Evolutionary conservation across 2,113 vertebrate species (phyloP), one percentile per base, ranked within the genome.

Genomic region (Oncorhynchus kisutch): DNA sequence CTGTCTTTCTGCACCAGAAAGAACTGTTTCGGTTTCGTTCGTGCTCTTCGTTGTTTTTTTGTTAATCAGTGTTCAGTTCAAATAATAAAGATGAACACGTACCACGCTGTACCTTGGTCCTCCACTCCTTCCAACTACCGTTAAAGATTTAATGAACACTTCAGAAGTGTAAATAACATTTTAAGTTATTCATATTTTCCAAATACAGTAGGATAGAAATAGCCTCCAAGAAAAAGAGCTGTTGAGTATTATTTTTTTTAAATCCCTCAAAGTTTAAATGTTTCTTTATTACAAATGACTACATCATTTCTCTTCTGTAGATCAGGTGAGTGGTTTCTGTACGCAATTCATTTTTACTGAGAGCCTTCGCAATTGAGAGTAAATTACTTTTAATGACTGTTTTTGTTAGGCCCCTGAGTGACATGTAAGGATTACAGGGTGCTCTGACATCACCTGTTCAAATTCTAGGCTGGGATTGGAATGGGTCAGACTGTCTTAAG

Each of bases 311-410:
- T 16, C 14, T 25, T 67, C 24, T 67, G 65, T 24, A 27, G 22
- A 67, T 67, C 57, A 64, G 2, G 25, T 31, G 59, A 24, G 59
- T 62, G 59, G 7, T n/a, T 62, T 13, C 59, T 22, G n/a, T 14
- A 22, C 6, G 7, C 59, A 60, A n/a, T 66, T 18, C 31, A 60
- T 59, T 75, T 62, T 64, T 62, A 65, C 59, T 70, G 4, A 24
- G 31, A 54, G 74, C 67, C 7, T 67, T 11, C 12, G 39, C 70
- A 84, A 65, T 48, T 51, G 51, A 70, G 39, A 48, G 31, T 34
- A 29, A 85, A 79, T 80, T 57, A 45, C 72, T 67, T 72, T 57
- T 82, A 82, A 84, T 82, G 70, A 78, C 66, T 75, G 74, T 78
- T 86, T 71, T 67, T 64, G 25, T 71, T 25, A 3, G 66, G 39